Conservation (phyloP, 1,140 invertebrate genomes). For the Orchestia grillus region DNA sequence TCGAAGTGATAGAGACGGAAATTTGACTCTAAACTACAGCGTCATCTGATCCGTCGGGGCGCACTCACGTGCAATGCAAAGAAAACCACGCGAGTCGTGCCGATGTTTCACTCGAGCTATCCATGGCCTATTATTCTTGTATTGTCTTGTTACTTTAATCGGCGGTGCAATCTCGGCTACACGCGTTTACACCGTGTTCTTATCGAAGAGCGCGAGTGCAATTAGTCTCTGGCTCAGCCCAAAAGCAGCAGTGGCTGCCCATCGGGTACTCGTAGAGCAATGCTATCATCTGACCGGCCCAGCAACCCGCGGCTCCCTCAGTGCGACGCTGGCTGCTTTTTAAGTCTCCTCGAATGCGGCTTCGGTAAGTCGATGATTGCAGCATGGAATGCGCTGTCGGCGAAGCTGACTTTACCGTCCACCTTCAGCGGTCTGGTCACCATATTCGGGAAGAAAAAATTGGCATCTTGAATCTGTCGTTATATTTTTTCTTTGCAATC, state of each 20-base stretch:
- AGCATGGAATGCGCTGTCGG: background rate
- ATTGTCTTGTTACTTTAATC: conserved; percentile 42
- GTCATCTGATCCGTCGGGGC: background rate
- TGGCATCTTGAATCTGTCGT: background rate
- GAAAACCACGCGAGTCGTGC: background rate
- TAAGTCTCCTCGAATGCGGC: background rate
- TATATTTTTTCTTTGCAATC: background rate
- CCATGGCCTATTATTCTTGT: conserved; percentile 35
- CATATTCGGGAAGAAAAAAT: background rate
- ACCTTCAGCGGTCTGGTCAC: background rate
- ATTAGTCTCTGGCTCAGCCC: conserved; percentile 1
- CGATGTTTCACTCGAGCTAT: conserved; percentile 19
- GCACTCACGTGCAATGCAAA: background rate
- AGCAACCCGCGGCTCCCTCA: background rate
- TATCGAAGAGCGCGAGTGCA: conserved; percentile 34
- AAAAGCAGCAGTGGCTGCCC: conserved; percentile 20
- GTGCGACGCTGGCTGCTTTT: background rate
- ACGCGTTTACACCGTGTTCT: conserved; percentile 13
- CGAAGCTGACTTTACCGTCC: background rate
- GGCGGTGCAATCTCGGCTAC: conserved; percentile 5
- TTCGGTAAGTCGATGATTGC: background rate
- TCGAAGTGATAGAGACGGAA: background rate
- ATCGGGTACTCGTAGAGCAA: background rate
- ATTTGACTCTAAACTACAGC: background rate
- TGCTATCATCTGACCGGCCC: background rate